These are phyloP conservation scores for Oenanthe oenanthe DNA, from an alignment of 2,113 vertebrate species.

Conservation along the genomic window DNA sequence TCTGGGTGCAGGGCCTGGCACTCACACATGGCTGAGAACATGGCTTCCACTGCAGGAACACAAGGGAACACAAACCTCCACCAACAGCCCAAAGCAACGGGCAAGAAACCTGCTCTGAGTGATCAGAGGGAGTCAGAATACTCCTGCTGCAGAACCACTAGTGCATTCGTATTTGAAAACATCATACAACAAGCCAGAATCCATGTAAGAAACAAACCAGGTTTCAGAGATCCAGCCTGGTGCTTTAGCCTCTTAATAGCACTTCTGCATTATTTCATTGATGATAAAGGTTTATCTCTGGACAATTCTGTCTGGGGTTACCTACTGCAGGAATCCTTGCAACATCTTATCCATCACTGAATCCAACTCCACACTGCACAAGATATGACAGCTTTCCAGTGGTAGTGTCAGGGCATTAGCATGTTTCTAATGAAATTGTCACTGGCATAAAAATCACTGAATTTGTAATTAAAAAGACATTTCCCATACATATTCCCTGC, in stretches of 20 bases:
- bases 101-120: background rate
- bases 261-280: background rate
- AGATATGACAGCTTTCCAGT: background rate
- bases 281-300: background rate
- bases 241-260: background rate
- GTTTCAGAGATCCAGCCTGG: background rate
- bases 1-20: constrained; percentile 97
- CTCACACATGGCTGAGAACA: constrained; percentile 97
- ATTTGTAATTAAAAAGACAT: background rate
- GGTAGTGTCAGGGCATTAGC: background rate
- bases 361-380: rapidly evolving
- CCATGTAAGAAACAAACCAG: background rate
- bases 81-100: background rate
- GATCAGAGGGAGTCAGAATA: background rate
- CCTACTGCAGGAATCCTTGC: background rate
- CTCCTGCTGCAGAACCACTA: background rate
- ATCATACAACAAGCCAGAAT: background rate
- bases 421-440: background rate
- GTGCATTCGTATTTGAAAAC: rapidly evolving
- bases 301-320: background rate
- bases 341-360: background rate
- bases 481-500: background rate
- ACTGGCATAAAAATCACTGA: background rate
- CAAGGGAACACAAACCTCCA: background rate
- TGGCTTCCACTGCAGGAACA: constrained; percentile 85